Evolutionary conservation across 2,888 invertebrate genomes (phyloP), one percentile per base, ranked within the genome.

Genomic region (Hedya salicella): DNA sequence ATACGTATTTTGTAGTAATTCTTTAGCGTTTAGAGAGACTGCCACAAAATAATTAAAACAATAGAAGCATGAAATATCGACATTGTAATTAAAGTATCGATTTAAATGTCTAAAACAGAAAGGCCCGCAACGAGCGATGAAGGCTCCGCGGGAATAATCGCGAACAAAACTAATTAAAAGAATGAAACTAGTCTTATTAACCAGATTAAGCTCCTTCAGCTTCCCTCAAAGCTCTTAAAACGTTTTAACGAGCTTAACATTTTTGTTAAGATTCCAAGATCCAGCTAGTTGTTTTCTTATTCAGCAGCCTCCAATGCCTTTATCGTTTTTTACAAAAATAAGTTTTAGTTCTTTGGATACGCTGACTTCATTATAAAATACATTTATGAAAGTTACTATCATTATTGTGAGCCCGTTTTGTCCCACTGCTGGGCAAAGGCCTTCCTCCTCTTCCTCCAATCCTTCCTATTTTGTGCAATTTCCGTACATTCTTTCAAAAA

Each of bases 151-250:
- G 4, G 2, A 8, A 30, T 14, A 52, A 50, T 56, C 21, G 54
- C 42, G 42, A 52, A 30, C 44, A 17, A 49, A 49, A 56, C 54
- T 48, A 48, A 14, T 54, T 39, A 49, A 63, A 40, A 40, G 46
- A 56, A 63, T 48, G 19, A 6, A 56, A 56, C 62, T 54, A 48
- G 40, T 62, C 39, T 46, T 48, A 48, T 53, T 48, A 62, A 40
- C 17, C 14, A 39, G 13, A 54, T 56, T 56, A 63, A 56, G 62
- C 30, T 52, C 16, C 44, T 63, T 56, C 39, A 49, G 54, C 11
- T 62, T 48, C 13, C 11, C 54, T 39, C 30, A 48, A 63, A 63
- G 54, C 62, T 56, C 39, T 32, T 19, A 14, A 61, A 53, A 19
- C 44, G 44, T 36, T 56, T 30, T 40, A 56, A 63, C 56, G 54